Percentiles rank a stretch among this genome's conserved stretches.
Conservation (phyloP, 2,797 vertebrate species). For the Gallinago solitaria region DNA sequence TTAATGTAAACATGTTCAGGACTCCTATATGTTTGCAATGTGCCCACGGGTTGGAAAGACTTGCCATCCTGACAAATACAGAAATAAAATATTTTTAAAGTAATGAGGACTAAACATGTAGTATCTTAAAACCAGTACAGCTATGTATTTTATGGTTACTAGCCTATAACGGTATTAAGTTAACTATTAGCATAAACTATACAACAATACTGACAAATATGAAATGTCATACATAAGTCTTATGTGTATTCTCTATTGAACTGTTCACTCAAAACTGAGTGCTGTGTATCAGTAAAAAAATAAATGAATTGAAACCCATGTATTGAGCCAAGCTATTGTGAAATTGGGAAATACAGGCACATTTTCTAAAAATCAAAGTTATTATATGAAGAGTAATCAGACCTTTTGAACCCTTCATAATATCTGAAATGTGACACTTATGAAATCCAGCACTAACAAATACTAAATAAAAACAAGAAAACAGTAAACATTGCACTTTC, state of each 20-base stretch:
- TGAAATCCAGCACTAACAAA: neutral
- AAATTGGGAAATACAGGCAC: neutral
- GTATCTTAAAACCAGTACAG: neutral
- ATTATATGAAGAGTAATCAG: neutral
- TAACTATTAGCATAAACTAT: neutral
- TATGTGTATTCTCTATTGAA: neutral
- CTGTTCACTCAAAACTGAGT: neutral
- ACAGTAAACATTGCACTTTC: neutral
- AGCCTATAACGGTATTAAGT: neutral
- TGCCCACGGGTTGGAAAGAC: neutral
- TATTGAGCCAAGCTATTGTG: neutral
- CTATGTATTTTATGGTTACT: neutral
- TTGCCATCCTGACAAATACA: neutral
- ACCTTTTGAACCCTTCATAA: neutral
- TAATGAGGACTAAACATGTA: neutral
- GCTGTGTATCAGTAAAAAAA: neutral
- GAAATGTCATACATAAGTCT: neutral
- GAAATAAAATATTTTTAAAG: neutral
- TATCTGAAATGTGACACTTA: neutral
- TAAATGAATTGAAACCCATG: neutral
- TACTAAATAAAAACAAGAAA: neutral
- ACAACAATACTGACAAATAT: neutral
- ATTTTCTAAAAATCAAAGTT: neutral
- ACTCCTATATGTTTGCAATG: neutral
- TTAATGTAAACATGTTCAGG: neutral